Evolutionary conservation across 2,888 invertebrate genomes (phyloP).

Genomic region (Gymnosoma rotundatum): DNA sequence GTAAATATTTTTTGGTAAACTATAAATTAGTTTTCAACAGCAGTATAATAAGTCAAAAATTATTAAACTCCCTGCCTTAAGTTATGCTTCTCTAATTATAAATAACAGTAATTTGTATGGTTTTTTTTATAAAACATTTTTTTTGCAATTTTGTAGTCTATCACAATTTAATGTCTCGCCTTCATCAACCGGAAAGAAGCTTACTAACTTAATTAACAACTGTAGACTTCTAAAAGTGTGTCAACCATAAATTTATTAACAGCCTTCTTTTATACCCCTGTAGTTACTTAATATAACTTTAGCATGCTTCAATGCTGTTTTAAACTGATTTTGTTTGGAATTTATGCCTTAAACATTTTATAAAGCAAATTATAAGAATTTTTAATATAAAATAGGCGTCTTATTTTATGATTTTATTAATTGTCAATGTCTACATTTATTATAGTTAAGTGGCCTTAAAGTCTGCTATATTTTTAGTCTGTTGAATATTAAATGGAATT

Average conservation of each 20-base stretch:
- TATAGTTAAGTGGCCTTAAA: not conserved
- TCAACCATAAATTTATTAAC: not conserved
- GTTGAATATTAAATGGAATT: not conserved
- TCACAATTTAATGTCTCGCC: conserved; percentile 6
- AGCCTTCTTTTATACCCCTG: conserved; percentile 7
- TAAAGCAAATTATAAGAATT: not conserved
- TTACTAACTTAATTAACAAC: conserved; percentile 40
- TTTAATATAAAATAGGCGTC: not conserved
- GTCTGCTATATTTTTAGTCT: not conserved
- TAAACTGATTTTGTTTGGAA: conserved; percentile 6
- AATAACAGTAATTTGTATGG: not conserved
- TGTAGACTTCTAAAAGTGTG: conserved; percentile 24
- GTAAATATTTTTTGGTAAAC: no score
- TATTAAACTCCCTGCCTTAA: no score
- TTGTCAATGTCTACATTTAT: conserved; percentile 40
- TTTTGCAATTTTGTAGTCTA: not conserved
- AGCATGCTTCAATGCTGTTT: conserved; percentile 53
- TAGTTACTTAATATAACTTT: conserved; percentile 48
- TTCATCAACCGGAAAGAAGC: not conserved
- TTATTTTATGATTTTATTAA: conserved; percentile 18
- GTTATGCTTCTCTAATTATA: not conserved
- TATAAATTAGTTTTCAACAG: no score
- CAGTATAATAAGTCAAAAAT: no score
- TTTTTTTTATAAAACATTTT: not conserved
- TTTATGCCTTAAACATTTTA: conserved; percentile 4